Evolutionary conservation across 2,113 vertebrate species (phyloP), one percentile per base, ranked within the genome.

Genomic region (Gopherus flavomarginatus): DNA sequence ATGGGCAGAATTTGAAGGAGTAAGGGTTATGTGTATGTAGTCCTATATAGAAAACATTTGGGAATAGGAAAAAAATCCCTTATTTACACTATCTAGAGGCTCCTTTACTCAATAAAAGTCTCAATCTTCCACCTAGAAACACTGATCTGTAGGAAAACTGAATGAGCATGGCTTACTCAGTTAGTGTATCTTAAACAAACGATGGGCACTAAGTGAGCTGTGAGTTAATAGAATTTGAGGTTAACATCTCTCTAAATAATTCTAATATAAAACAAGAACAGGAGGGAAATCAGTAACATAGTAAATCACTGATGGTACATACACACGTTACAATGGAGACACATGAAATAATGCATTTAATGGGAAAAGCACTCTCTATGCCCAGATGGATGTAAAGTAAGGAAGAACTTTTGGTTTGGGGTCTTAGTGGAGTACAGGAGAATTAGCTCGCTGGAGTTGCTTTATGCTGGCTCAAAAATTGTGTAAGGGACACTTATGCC

Each of bases 11-110:
- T 27, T 93, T 90, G 57, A 47, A 92, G 57, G 53, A 52, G 26
- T 27, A 17, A 38, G n/a, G 69, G 35, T 42, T 77, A 77, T 77
- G 12, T 44, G 38, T 44, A 44, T 5, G 19, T 77, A 77, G 72
- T 13, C 38, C 72, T 77, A 77, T 26, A 77, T 24, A 44, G 26
- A 77, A 77, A 77, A 11, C 24, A 44, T 44, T 77, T 44, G 8
- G 35, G 47, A 92, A 49, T 29, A 52, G 19, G 42, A 95, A 7
- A 7, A 7, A 2, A 87, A 5, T 42, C 24, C 38, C n/a, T 56
- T 77, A 82, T 62, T 75, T 53, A 35, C 0, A 0, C 0, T 3
- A 9, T 62, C 3, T 5, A 52, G 47, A 3, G 47, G 8, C 47
- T 93, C 6, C 2, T 93, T 56, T 77, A 54, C 24, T 78, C 53